Base-by-base conservation (phyloP, 2,113 vertebrate genomes). In the Heliornis fulica region DNA sequence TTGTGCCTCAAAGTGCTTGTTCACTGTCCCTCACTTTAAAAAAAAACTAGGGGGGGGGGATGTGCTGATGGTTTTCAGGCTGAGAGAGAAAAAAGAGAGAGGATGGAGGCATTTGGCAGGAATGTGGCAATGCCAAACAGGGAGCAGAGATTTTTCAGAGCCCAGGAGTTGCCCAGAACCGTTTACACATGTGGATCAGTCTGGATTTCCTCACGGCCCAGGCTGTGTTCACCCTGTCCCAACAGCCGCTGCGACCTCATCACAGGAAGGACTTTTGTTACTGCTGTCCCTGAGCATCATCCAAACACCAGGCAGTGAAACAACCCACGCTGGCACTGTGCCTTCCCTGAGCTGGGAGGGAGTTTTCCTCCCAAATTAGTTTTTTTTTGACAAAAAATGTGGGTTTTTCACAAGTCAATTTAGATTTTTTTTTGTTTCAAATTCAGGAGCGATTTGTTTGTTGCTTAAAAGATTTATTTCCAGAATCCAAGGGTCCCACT, bases 401-500 rank as follows among this genome's bases (percentile, higher is more conserved):
- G 29, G 2, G 1, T 2, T 9, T 36, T 71, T 26, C 53, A 16
- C 21, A 50, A 50, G 16, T 28, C 1, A 3, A 6, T 32, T 31
- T 13, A n/a, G 8, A 20, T 46, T 28, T 13, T n/a, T 14, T 36
- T 2, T 4, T 18, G 15, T 38, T 38, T 4, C n/a, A n/a, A 17
- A 10, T 57, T 65, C 28, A 84, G 4, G 23, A 72, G 10, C 31
- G 21, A 70, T 81, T 84, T 60, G 6, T 81, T 46, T 84, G n/a
- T 12, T 5, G 20, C 13, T 12, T 29, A 34, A 53, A 68, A 63
- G 10, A 31, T 26, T 9, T 5, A 48, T 77, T 81, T 87, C 23
- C 59, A 80, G 41, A 74, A 46, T 22, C 26, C 7, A 69, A 41
- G 32, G 45, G 14, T 13, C n/a, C 46, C 8, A 1, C 5, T 38